These are phyloP conservation scores for Phyllopteryx taeniolatus DNA, from an alignment of 2,113 vertebrate genomes.

Conservation along the genomic window DNA sequence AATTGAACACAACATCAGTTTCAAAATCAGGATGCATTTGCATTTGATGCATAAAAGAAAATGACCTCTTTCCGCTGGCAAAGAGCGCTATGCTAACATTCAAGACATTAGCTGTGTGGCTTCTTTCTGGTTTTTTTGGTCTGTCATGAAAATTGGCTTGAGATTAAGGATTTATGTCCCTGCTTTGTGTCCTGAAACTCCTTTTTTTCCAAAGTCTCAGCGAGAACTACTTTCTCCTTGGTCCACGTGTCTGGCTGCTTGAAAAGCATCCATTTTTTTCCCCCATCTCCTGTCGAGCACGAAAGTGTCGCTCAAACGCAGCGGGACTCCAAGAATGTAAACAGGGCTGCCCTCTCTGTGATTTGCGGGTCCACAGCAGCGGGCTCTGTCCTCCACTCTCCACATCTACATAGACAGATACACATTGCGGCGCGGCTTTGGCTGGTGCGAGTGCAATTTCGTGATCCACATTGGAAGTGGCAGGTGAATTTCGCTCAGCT, in stretches of 20 bases:
- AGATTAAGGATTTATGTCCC: background rate
- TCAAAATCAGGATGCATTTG: too few relatives aligned
- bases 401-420: slow-evolving; percentile 6
- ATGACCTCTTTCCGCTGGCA: background rate
- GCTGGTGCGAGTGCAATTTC: slow-evolving; percentile 65
- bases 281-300: slow-evolving; percentile 40
- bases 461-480: slow-evolving; percentile 74
- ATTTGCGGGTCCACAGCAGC: slow-evolving; percentile 51
- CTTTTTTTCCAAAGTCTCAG: background rate
- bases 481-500: slow-evolving; percentile 74
- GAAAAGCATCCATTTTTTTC: slow-evolving; percentile 38
- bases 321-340: slow-evolving; percentile 55
- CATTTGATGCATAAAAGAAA: background rate
- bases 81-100: background rate
- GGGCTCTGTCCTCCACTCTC: slow-evolving; percentile 36
- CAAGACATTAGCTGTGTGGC: background rate
- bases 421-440: slow-evolving; percentile 1
- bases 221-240: too few relatives aligned
- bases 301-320: slow-evolving; percentile 56
- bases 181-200: background rate
- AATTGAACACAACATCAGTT: too few relatives aligned
- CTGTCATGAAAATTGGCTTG: background rate
- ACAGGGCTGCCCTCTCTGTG: slow-evolving; percentile 43
- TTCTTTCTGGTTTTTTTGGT: background rate
- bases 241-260: slow-evolving; percentile 13